phyloP scores from a whole-genome alignment of 1,140 invertebrate species.

The Holcopasites calliopsidis region DNA sequence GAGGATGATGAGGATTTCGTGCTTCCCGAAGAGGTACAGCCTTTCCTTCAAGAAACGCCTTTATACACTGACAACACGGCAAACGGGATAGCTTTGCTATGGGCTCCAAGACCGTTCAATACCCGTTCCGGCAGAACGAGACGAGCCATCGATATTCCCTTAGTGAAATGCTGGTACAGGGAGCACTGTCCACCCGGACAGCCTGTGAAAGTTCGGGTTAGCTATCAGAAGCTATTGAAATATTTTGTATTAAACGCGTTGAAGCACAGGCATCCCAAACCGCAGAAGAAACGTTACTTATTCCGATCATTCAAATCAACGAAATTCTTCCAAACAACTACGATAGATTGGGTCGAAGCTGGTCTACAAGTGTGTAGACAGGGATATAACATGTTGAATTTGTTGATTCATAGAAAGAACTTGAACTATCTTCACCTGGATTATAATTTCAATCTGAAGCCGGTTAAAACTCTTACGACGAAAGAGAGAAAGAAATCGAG shows the following conservation, averaged over 20 bases:
- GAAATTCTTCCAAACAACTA: constrained; percentile 99
- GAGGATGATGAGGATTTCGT: constrained; percentile 98
- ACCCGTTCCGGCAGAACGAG: constrained; percentile 93
- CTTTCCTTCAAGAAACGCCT: constrained; percentile 96
- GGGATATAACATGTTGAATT: constrained; percentile 99
- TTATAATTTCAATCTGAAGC: constrained; percentile 99
- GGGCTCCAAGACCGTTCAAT: constrained; percentile 99
- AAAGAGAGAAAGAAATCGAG: constrained; percentile 99
- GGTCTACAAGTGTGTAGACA: constrained; percentile 98
- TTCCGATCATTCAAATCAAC: constrained; percentile 99
- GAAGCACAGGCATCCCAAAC: constrained; percentile 98
- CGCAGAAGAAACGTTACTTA: constrained; percentile 98
- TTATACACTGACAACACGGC: constrained; percentile 99
- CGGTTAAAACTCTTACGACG: constrained; percentile 99
- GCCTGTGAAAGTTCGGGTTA: constrained; percentile 99
- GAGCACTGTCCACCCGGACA: constrained; percentile 99
- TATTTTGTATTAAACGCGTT: constrained; percentile 99
- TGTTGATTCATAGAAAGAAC: constrained; percentile 99
- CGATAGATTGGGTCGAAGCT: constrained; percentile 99
- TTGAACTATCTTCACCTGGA: constrained; percentile 99
- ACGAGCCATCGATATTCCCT: constrained; percentile 96
- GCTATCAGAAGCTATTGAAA: constrained; percentile 99
- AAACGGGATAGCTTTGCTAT: constrained; percentile 98
- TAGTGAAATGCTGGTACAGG: constrained; percentile 98
- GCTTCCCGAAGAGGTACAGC: constrained; percentile 92